These are phyloP conservation scores for Spilogale gracilis DNA, from an alignment of 2,113 vertebrate species.

Conservation along the genomic window DNA sequence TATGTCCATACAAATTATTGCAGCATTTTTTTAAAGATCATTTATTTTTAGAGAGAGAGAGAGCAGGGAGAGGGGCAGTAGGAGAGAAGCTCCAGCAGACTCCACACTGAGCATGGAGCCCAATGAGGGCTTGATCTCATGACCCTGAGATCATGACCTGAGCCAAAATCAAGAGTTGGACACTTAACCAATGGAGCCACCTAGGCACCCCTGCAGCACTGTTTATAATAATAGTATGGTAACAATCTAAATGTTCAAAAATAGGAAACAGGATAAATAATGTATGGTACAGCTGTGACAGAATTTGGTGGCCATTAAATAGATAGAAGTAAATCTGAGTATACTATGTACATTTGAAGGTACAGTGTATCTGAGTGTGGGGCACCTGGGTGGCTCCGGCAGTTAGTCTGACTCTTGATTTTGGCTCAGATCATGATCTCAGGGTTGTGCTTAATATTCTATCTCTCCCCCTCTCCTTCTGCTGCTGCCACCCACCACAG, in stretches of 20 bases:
- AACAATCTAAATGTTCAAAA: background rate
- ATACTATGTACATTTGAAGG: background rate
- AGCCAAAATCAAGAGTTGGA: background rate
- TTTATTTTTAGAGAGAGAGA: background rate
- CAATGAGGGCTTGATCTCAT: background rate
- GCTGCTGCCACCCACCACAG: accelerated
- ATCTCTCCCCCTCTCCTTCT: background rate
- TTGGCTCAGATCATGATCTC: background rate
- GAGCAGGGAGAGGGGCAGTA: background rate
- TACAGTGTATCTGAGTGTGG: background rate
- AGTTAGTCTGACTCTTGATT: background rate
- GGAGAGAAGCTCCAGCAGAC: background rate
- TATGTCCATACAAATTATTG: background rate
- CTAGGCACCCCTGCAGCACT: background rate
- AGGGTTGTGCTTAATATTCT: background rate
- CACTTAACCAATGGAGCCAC: background rate
- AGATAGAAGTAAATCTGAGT: background rate
- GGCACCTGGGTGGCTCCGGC: background rate
- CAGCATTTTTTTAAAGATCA: background rate
- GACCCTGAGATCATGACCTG: background rate
- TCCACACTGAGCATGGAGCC: background rate
- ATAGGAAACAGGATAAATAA: background rate
- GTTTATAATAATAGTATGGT: background rate
- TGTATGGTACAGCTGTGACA: background rate
- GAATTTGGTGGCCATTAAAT: background rate